Evolutionary conservation across 2,888 invertebrate genomes (phyloP).

Genomic region (Axea sp.): DNA sequence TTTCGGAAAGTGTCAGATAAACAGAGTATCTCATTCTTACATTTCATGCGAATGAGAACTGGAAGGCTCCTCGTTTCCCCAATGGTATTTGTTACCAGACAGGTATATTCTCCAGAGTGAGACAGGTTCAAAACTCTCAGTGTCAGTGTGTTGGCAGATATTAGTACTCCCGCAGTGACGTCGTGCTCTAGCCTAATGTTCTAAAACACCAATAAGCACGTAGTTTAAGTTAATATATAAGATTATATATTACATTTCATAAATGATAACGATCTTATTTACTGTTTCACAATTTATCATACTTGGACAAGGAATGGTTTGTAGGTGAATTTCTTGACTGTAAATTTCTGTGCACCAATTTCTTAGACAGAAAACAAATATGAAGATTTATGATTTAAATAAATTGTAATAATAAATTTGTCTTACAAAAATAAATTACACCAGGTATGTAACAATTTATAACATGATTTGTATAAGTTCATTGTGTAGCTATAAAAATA

Average conservation of each 20-base stretch:
- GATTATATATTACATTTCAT: slow-evolving; percentile 49
- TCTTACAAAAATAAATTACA: too few relatives aligned
- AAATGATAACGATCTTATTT: slow-evolving; percentile 49
- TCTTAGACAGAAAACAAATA: too few relatives aligned
- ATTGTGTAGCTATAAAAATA: too few relatives aligned
- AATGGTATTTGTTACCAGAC: slow-evolving; percentile 89
- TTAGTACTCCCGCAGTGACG: slow-evolving; percentile 84
- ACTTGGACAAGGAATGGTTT: slow-evolving; percentile 24
- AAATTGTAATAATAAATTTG: too few relatives aligned
- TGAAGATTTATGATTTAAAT: too few relatives aligned
- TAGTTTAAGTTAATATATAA: slow-evolving; percentile 36
- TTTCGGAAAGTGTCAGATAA: slow-evolving; percentile 30
- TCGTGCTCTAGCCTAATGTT: slow-evolving; percentile 84
- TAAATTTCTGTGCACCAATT: too few relatives aligned
- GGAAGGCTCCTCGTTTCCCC: slow-evolving; percentile 90
- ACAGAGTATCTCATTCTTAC: slow-evolving; percentile 81
- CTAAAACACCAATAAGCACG: slow-evolving; percentile 78
- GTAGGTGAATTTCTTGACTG: slow-evolving; percentile 16
- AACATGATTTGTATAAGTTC: too few relatives aligned
- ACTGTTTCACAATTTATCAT: slow-evolving; percentile 32
- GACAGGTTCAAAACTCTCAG: slow-evolving; percentile 85
- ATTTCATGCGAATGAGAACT: slow-evolving; percentile 86
- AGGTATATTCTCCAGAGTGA: slow-evolving; percentile 89
- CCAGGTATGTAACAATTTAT: too few relatives aligned
- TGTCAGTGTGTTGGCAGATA: slow-evolving; percentile 85